Evolutionary conservation across 2,888 invertebrate genomes (phyloP), one percentile per base, ranked within the genome.

Genomic region (Ormia ochracea): DNA sequence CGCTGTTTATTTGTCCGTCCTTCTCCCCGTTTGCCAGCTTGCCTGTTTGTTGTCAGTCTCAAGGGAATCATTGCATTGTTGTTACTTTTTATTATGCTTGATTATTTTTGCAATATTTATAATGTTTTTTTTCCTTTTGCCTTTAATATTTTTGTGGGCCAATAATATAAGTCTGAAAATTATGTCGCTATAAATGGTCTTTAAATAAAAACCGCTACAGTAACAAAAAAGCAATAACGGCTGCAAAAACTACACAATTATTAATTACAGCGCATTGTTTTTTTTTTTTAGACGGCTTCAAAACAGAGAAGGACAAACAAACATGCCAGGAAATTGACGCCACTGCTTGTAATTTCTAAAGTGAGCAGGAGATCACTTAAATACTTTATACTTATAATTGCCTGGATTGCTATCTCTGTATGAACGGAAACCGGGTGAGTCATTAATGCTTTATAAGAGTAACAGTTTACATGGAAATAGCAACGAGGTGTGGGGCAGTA

Each of bases 181-280:
- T 80, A 80, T 80, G 76, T 80, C 66, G 80, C 80, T 80, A 80
- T 80, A 80, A 80, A 80, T 76, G 76, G 80, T 72, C 80, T 80
- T 80, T 73, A 76, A 80, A 76, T 76, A 68, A 80, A 74, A 80
- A 80, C 80, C 80, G 80, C 80, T 58, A 33, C 59, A 56, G 50
- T 41, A 23, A 23, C 28, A 63, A 45, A 33, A 66, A 63, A 41
- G 1, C 38, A 19, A 5, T 41, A 54, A 31, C 19, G 61, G 1
- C 52, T 52, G 21, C 41, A 38, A 43, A 69, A 63, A 54, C 26
- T 21, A 48, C 21, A 63, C 75, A 80, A 76, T 80, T 80, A 80
- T 80, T 80, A 80, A 80, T 80, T 80, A 76, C 76, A 68, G 58
- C 21, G 56, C 63, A 73, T 56, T 45, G 48, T 19, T 38, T 61